A percentile compares a stretch with the other conserved stretches of the same genome.
Evolutionary conservation across 1,140 invertebrate species (phyloP).

Genomic region (Apolygus lucorum): DNA sequence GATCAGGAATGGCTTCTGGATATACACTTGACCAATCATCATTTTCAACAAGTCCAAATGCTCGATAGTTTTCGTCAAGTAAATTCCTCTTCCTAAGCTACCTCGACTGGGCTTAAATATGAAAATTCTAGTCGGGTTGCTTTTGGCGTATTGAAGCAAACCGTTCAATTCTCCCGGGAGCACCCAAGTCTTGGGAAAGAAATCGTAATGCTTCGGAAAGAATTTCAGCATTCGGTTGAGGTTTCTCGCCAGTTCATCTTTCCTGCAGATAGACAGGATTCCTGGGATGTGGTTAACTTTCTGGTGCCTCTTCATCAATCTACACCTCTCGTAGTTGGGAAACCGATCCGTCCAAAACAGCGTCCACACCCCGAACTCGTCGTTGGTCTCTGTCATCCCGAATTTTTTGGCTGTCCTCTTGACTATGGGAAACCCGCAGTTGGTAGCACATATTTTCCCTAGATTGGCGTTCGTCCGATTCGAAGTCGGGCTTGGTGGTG

Average conservation of each 20-base stretch:
- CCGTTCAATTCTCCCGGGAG: background rate
- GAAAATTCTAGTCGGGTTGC: conserved; percentile 1
- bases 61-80: conserved; percentile 1
- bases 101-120: conserved; percentile 1
- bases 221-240: conserved; percentile 75
- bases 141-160: background rate
- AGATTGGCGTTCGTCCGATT: no score
- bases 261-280: conserved; percentile 81
- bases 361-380: conserved; percentile 63
- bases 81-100: background rate
- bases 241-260: conserved; percentile 74
- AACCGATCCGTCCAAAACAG: conserved; percentile 81
- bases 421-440: conserved; percentile 66
- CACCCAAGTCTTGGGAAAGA: conserved; percentile 57
- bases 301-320: conserved; percentile 72
- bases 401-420: conserved; percentile 56
- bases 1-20: conserved; percentile 61
- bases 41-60: conserved; percentile 2
- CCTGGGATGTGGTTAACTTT: conserved; percentile 79
- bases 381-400: conserved; percentile 68
- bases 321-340: conserved; percentile 67
- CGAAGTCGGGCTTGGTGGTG: no score
- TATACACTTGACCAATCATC: conserved; percentile 3
- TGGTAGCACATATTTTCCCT: conserved; percentile 53
- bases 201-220: conserved; percentile 80